Percentiles rank a stretch among this genome's conserved stretches.
Conservation (phyloP, 1,140 invertebrate species). For the Diachasma alloeum region DNA sequence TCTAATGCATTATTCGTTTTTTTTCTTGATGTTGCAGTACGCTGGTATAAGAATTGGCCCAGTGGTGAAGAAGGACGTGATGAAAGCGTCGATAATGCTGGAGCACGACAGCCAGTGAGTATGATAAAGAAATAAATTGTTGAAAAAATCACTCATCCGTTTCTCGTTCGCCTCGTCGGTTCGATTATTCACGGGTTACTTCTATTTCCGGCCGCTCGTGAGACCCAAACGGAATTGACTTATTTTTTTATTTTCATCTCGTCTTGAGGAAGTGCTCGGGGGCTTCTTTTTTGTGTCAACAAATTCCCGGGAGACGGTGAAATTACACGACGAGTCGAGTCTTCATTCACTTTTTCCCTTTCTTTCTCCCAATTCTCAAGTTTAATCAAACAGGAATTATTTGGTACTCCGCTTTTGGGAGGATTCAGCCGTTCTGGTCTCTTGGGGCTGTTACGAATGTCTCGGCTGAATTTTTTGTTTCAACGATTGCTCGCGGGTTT, state of each 20-base stretch:
- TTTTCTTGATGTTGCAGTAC: constrained; percentile 77
- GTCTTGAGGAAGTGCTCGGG: no score
- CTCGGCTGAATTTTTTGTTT: no score
- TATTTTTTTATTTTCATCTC: neutral
- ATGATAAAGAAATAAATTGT: neutral
- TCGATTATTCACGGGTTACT: constrained; percentile 3
- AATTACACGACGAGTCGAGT: no score
- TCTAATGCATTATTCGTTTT: neutral
- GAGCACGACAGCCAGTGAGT: constrained; percentile 96
- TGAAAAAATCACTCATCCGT: neutral
- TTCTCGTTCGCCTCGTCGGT: neutral
- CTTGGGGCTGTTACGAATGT: no score
- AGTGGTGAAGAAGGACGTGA: constrained; percentile 99
- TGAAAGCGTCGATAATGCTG: constrained; percentile 99
- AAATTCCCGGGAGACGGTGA: no score
- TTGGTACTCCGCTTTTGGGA: no score
- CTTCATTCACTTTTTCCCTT: no score
- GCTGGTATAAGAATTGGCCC: constrained; percentile 98
- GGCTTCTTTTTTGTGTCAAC: no score
- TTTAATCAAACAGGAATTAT: no score
- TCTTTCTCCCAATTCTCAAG: no score
- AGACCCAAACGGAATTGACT: neutral
- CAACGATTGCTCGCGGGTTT: no score
- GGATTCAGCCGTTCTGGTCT: no score
- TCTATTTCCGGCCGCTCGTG: neutral